A percentile compares a stretch with the other conserved stretches of the same genome.
Evolutionary conservation across 1,140 invertebrate genomes (phyloP).

Genomic region (Contarinia nasturtii): DNA sequence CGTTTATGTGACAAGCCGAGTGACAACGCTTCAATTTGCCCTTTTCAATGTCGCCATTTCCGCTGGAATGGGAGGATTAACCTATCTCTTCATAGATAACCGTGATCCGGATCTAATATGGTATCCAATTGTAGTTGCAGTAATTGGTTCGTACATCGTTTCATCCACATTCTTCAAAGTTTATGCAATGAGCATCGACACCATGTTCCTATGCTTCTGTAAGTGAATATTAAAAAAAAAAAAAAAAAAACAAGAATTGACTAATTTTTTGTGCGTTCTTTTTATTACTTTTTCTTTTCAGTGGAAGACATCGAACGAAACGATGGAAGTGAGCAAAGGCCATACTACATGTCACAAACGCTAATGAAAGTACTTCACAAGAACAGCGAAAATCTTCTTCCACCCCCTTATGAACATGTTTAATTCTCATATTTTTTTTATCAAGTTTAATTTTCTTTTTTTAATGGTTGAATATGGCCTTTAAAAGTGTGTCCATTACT

Average conservation of each 20-base stretch:
- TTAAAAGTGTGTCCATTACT: too few relatives aligned
- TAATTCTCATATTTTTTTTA: too few relatives aligned
- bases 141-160: constrained; percentile 47
- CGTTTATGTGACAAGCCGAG: constrained; percentile 78
- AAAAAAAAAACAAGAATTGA: background rate
- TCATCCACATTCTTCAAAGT: constrained; percentile 79
- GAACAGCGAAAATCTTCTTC: constrained; percentile 33
- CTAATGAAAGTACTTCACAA: constrained; percentile 63
- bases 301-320: constrained; percentile 91
- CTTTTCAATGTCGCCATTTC: constrained; percentile 75
- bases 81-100: constrained; percentile 33
- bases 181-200: constrained; percentile 88
- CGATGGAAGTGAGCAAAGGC: constrained; percentile 75
- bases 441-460: too few relatives aligned
- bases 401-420: too few relatives aligned
- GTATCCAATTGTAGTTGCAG: constrained; percentile 35
- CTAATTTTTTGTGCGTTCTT: background rate
- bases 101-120: constrained; percentile 31
- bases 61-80: constrained; percentile 40
- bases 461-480: too few relatives aligned
- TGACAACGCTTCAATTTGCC: constrained; percentile 80
- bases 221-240: too few relatives aligned
- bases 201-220: constrained; percentile 89
- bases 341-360: constrained; percentile 88
- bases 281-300: constrained; percentile 17